Conservation (phyloP, 2,888 invertebrate species). For the Phorcus lineatus region DNA sequence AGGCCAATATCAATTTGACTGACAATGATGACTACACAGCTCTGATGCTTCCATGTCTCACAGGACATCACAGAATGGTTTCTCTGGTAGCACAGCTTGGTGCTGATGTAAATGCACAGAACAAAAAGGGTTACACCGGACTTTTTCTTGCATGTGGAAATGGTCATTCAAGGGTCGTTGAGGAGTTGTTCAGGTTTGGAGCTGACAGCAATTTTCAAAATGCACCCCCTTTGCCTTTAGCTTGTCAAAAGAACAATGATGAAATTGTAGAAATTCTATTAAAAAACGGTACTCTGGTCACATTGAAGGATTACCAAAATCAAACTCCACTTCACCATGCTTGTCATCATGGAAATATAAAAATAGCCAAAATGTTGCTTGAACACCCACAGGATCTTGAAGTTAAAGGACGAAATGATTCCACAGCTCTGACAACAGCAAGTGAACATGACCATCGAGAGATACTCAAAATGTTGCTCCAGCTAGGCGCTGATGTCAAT, state of each 20-base stretch:
- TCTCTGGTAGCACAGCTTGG: conserved; percentile 55
- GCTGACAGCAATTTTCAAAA: conserved; percentile 50
- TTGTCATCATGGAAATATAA: conserved; percentile 30
- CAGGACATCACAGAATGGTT: conserved; percentile 35
- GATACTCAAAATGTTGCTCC: too few relatives aligned
- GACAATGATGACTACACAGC: too few relatives aligned
- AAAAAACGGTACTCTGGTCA: too few relatives aligned
- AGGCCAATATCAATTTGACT: conserved; percentile 60
- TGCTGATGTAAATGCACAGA: conserved; percentile 52
- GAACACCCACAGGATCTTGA: conserved; percentile 54
- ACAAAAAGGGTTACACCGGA: conserved; percentile 51
- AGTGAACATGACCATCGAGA: too few relatives aligned
- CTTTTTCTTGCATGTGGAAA: conserved; percentile 57
- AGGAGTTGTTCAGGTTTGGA: conserved; percentile 49
- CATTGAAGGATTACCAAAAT: too few relatives aligned
- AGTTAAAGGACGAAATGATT: conserved; percentile 50
- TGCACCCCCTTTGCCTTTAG: conserved; percentile 33
- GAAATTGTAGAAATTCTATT: too few relatives aligned
- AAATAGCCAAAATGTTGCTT: conserved; percentile 36
- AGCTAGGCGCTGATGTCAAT: too few relatives aligned
- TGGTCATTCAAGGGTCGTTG: conserved; percentile 49
- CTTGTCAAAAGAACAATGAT: too few relatives aligned
- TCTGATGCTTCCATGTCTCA: too few relatives aligned
- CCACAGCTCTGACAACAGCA: conserved; percentile 45
- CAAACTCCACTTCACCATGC: neutral